Base-by-base conservation (phyloP, 2,113 vertebrate species). In the Hippocampus guttulatus region DNA sequence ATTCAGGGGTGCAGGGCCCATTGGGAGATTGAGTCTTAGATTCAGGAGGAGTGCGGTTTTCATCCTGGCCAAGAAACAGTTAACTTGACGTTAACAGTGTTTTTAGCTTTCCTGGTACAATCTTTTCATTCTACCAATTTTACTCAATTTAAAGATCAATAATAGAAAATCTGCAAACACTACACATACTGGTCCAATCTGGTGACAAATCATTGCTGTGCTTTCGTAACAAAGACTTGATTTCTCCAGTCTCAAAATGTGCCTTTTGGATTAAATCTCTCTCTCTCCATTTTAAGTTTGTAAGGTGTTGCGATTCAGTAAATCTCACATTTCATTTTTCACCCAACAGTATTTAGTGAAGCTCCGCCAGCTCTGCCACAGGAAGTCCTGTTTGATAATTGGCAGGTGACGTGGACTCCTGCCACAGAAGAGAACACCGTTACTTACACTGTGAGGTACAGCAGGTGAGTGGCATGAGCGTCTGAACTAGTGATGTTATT, bases 371-470 rank as follows among this genome's bases (percentile, higher is more conserved):
- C 5, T 25, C n/a, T 18, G 64, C 64, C 64, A 47, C n/a, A 65
- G 64, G 23, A 47, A 15, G 40, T 65, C 64, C 41, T 47, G n/a
- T 23, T 65, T 65, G 41, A 65, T 45, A 65, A 65, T 12, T 65
- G 64, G 64, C 64, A 65, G 64, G 45, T 65, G 64, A 65, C 23
- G 8, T 65, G 64, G 64, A 65, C 41, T 25, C n/a, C 64, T 25
- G 64, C n/a, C 41, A 18, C 11, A 43, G n/a, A 65, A 47, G n/a
- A 47, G n/a, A 43, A 1, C 64, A 18, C 14, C 12, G 64, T 65
- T 41, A 47, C 41, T 25, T 65, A 65, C 64, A 47, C 64, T 9
- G 64, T 65, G 6, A 47, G 7, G 64, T 65, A 65, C 64, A 21
- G 14, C 41, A 65, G 64, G 64, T 65, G n/a, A 25, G 64, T 43